Evolutionary conservation across 2,797 vertebrate genomes (phyloP), one percentile per base, ranked within the genome.

Genomic region (Pelodytes ibericus): DNA sequence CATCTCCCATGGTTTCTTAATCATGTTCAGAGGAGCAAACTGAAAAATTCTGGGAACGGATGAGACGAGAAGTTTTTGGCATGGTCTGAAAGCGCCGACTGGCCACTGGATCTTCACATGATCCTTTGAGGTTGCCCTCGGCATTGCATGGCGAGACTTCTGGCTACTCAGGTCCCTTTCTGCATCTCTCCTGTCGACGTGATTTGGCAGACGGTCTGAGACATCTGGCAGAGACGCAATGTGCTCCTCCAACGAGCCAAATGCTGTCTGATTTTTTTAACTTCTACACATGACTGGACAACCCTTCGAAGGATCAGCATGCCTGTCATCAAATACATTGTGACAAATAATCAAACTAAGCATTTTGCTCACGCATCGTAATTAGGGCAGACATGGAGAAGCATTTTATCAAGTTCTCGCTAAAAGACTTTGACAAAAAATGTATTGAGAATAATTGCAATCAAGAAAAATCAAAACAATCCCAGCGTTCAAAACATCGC

Each of bases 401-500:
- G 63, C 63, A 57, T 79, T 53, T 79, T 79, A 79, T 73, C 63
- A 73, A 72, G 56, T 41, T 29, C 56, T 65, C 15, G 44, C 56
- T 79, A 79, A 79, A 79, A 57, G 70, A 73, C 68, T 79, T 36
- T 73, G 76, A 78, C 76, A 78, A 72, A 77, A 77, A 60, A 13
- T 51, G 57, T 62, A 72, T 56, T 72, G 63, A 72, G 76, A 79
- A 79, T 79, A 79, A 79, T 73, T 68, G 70, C 70, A 72, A 79
- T 72, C 61, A 78, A 41, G 29, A 27, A 22, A 58, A 67, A 60
- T 29, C 60, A 66, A 44, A 78, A 78, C 56, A 73, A 67, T 69
- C 69, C 58, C 68, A 47, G 31, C 41, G 65, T 73, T 56, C 56
- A 24, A 71, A 65, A 59, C 58, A 71, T 71, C 51, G 59, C 51